phyloP scores from a whole-genome alignment of 2,888 invertebrate genomes.

The Drosophila robusta region DNA sequence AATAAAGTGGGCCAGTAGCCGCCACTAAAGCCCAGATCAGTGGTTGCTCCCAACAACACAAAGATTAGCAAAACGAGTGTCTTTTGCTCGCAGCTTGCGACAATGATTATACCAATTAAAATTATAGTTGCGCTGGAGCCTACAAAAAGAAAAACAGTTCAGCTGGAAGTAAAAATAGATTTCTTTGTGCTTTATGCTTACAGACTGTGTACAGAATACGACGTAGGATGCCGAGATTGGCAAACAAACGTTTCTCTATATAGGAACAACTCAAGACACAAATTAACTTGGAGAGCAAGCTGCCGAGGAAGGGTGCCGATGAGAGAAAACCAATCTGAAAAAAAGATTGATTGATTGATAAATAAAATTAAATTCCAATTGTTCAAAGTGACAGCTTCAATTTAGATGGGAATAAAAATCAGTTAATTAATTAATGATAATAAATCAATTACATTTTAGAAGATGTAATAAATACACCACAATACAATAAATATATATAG shows the following conservation, averaged over 20 bases:
- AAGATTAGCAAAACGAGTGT: slow-evolving; percentile 81
- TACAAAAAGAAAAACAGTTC: slow-evolving; percentile 24
- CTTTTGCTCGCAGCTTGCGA: slow-evolving; percentile 80
- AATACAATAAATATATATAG: too few species aligned
- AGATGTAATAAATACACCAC: too few species aligned
- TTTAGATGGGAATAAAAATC: background rate
- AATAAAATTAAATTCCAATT: background rate
- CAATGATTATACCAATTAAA: slow-evolving; percentile 76
- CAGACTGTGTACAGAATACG: slow-evolving; percentile 70
- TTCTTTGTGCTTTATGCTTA: slow-evolving; percentile 40
- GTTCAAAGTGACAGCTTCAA: background rate
- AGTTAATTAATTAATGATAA: too few species aligned
- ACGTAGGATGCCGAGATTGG: slow-evolving; percentile 65
- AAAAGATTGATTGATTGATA: background rate
- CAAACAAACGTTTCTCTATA: slow-evolving; percentile 57
- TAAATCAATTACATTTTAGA: too few species aligned
- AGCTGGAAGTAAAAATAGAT: too few species aligned
- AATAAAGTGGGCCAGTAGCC: slow-evolving; percentile 85
- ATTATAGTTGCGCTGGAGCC: slow-evolving; percentile 68
- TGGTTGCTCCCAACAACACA: slow-evolving; percentile 80
- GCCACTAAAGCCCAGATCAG: slow-evolving; percentile 84
- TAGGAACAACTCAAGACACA: slow-evolving; percentile 68
- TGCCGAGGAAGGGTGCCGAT: slow-evolving; percentile 75
- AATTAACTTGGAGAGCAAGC: slow-evolving; percentile 69
- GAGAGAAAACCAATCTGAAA: slow-evolving; percentile 74